Base-by-base conservation (phyloP, 2,888 invertebrate genomes). In the Machimus atricapillus region DNA sequence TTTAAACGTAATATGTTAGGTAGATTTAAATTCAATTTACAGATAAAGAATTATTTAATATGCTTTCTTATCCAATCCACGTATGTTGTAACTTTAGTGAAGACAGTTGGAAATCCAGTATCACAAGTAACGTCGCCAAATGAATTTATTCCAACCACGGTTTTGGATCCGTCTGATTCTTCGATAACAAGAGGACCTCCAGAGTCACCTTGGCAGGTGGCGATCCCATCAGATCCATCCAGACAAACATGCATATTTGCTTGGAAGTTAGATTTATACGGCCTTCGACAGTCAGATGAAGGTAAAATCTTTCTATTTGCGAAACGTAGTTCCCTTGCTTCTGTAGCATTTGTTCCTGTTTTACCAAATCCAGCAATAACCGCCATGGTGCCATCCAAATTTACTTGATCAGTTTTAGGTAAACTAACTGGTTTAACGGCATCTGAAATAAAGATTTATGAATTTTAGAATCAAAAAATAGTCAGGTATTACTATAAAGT, bases 191-290 rank as follows among this genome's bases (percentile, higher is more conserved):
- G 77, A 16, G 90, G 89, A 40, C 92, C 92, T 56, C 92, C 93
- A 87, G 91, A 91, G 9, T 86, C 87, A 5, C 92, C 91, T 74
- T 89, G 91, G 90, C 90, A 91, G 52, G 92, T 91, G 56, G 93
- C 92, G 87, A 90, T 91, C 37, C 91, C 91, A 7, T 89, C 89
- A 76, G 89, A 89, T 52, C 92, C 92, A 86, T 90, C 91, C 34
- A 92, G 91, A 89, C 93, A 93, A 76, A 93, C 91, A 2, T 0
- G 89, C 88, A 4, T 90, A 87, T 76, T 78, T 2, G 37, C 7
- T 9, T 40, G 12, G 1, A 77, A 77, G 40, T 37, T 6, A 7
- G 40, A 5, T 40, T 16, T n/a, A 46, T 46, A 78, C 14, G 23
- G 46, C 23, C 37, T 43, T 40, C 23, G 23, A 14, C 78, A 78